These are phyloP conservation scores for Idaea aversata DNA, from an alignment of 2,888 invertebrate species.

Conservation along the genomic window DNA sequence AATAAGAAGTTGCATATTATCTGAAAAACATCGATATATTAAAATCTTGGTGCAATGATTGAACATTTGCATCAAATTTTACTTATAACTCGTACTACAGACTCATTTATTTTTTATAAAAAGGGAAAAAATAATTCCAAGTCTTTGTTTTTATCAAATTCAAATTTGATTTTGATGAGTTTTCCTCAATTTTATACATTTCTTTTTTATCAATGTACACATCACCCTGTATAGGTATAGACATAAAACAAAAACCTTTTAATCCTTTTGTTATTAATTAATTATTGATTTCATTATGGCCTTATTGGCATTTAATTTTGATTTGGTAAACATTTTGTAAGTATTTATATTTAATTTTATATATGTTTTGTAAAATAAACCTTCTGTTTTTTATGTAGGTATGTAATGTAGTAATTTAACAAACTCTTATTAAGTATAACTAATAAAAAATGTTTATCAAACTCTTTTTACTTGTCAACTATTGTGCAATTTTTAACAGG, in stretches of 20 bases:
- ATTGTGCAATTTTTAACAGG: constrained; percentile 14
- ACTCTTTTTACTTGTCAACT: constrained; percentile 13
- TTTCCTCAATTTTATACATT: background rate
- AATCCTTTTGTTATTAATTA: constrained; percentile 67
- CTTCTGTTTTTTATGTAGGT: constrained; percentile 6
- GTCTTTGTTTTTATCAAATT: background rate
- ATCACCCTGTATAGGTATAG: constrained; percentile 34
- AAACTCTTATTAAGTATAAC: constrained; percentile 8
- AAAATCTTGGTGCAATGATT: too few relatives aligned
- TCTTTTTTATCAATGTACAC: background rate
- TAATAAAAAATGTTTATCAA: constrained; percentile 27
- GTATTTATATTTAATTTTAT: constrained; percentile 12
- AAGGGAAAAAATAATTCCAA: too few relatives aligned
- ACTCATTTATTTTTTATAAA: too few relatives aligned
- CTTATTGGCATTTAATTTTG: constrained; percentile 47
- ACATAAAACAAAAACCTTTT: constrained; percentile 40
- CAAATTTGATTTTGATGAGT: background rate
- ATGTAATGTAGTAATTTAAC: background rate
- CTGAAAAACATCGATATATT: too few relatives aligned
- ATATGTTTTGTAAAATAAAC: constrained; percentile 13
- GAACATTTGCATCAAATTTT: too few relatives aligned
- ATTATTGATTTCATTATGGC: constrained; percentile 70
- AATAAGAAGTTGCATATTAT: background rate
- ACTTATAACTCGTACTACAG: too few relatives aligned
- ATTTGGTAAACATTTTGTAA: constrained; percentile 27